Base-by-base conservation (phyloP, 2,888 invertebrate species). In the Fabriciana adippe region DNA sequence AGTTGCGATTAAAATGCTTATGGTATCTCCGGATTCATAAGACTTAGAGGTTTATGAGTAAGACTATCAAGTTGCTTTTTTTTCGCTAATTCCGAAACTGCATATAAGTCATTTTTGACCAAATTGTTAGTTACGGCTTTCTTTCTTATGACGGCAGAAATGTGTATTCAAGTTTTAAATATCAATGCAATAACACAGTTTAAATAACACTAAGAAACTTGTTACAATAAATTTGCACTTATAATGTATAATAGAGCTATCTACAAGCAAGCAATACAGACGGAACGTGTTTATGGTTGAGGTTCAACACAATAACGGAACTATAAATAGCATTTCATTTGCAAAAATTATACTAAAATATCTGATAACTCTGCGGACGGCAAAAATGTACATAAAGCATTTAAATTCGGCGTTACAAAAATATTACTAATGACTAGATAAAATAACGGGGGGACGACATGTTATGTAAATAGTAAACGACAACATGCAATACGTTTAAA, bases 231-330 rank as follows among this genome's bases (percentile, higher is more conserved):
- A 41, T 11, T 41, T 11, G n/a, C 50, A 15, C n/a, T 51, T 31
- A 61, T 2, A 15, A 41, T 35, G 41, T 35, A 51, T 35, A 6
- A 61, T 51, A 35, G n/a, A 41, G 6, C 57, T 61, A 60, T 47
- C 61, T 65, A 65, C 18, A 14, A 67, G 67, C 64, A 69, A 69
- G 67, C 64, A 70, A 67, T 50, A 50, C 60, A 70, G 68, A 71
- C 63, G 70, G 70, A 71, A 63, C 63, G 50, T 11, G 18, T 60
- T 70, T 26, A 55, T 47, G 11, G 48, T 50, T 55, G 54, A 55
- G 55, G 55, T 11, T 11, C 47, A 55, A 35, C 16, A 48, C 55
- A 55, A 8, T 51, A 62, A 55, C 35, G 16, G 15, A 47, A 48
- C 18, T 3, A 61, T 61, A 54, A 66, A 67, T 55, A 62, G 55